Percentiles rank a stretch among this genome's conserved stretches.
Evolutionary conservation across 2,113 vertebrate species (phyloP).

Genomic region (Myotis brandtii): DNA sequence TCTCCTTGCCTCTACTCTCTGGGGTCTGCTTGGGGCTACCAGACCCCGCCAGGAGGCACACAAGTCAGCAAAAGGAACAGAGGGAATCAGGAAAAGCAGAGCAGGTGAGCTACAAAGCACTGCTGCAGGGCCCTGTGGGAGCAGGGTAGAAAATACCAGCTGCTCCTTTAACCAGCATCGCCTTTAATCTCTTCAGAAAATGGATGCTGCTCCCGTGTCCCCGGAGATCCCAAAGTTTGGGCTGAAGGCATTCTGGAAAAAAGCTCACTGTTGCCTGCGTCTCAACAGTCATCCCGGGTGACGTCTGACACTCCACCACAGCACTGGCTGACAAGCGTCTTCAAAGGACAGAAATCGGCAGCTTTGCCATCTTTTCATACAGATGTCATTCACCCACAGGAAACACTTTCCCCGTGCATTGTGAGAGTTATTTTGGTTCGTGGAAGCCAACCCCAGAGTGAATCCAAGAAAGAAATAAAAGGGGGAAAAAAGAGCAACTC

Average conservation of each 20-base stretch:
- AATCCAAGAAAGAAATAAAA: conserved; percentile 61
- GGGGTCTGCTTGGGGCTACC: neutral
- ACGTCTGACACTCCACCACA: conserved; percentile 28
- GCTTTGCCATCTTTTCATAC: conserved; percentile 46
- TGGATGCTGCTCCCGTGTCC: conserved; percentile 16
- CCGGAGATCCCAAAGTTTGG: conserved; percentile 58
- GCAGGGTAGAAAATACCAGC: conserved; percentile 33
- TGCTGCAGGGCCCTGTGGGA: conserved; percentile 55
- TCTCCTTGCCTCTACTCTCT: neutral
- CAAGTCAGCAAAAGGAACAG: neutral
- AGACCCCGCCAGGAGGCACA: neutral
- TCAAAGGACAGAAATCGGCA: conserved; percentile 59
- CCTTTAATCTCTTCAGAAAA: conserved; percentile 71
- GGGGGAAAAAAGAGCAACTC: neutral
- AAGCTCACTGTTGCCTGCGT: neutral
- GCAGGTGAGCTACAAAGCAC: conserved; percentile 56
- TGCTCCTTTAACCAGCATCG: neutral
- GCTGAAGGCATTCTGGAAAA: conserved; percentile 62
- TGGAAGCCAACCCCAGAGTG: conserved; percentile 50
- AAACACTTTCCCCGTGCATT: neutral
- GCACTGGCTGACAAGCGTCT: conserved; percentile 62
- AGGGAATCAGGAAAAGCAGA: neutral
- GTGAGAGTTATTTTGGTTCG: conserved; percentile 66
- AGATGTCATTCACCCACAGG: conserved; percentile 51
- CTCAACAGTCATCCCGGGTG: conserved; percentile 58